These are phyloP conservation scores for Acheta domesticus DNA, from an alignment of 2,888 invertebrate genomes.

Conservation along the genomic window DNA sequence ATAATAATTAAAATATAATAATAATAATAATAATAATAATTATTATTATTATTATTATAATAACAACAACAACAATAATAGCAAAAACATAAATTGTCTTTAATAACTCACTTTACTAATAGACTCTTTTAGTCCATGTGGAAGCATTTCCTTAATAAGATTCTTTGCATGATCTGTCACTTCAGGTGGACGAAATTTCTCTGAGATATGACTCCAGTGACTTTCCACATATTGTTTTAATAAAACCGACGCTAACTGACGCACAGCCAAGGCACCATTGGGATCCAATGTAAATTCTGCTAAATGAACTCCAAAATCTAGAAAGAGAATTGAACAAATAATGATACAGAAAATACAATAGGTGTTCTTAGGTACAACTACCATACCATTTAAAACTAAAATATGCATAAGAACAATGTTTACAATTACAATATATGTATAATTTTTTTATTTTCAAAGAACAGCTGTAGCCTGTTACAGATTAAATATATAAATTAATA, in stretches of 20 bases:
- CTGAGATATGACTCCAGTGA: constrained; percentile 60
- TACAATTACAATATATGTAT: too few relatives aligned
- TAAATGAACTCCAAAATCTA: constrained; percentile 60
- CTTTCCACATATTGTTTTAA: constrained; percentile 67
- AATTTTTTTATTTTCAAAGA: too few relatives aligned
- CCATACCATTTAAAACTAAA: too few relatives aligned
- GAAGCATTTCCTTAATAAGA: constrained; percentile 60
- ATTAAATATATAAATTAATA: too few relatives aligned
- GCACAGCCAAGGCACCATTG: constrained; percentile 56
- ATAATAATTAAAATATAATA: too few relatives aligned
- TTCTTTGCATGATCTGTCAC: constrained; percentile 56
- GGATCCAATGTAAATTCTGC: constrained; percentile 65
- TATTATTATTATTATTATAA: neutral
- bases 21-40: neutral
- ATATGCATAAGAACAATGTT: too few relatives aligned
- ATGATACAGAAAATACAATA: neutral
- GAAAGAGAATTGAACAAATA: neutral
- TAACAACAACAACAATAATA: neutral
- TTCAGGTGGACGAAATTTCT: constrained; percentile 57
- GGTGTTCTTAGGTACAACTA: too few relatives aligned
- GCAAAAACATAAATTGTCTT: too few relatives aligned
- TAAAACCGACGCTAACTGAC: constrained; percentile 68
- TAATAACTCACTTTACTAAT: constrained; percentile 56
- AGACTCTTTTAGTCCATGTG: constrained; percentile 61
- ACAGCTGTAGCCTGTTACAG: too few relatives aligned